A percentile compares a stretch with the other conserved stretches of the same genome.
phyloP scores from a whole-genome alignment of 2,113 vertebrate genomes.

The Syngnathus floridae region DNA sequence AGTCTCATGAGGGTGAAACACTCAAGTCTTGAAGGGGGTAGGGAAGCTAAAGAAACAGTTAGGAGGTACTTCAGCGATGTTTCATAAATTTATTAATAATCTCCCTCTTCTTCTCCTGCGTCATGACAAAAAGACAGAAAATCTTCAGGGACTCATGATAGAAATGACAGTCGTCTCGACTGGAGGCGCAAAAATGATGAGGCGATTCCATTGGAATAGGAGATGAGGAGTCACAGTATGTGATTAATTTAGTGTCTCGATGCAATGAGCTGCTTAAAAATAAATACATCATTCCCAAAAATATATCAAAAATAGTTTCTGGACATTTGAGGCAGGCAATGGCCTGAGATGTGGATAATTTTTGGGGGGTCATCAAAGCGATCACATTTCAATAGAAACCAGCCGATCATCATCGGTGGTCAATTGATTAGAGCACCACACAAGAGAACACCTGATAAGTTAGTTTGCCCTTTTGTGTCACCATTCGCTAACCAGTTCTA shows the following conservation, averaged over 20 bases:
- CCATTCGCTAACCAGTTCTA: background rate
- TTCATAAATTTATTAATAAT: constrained; percentile 54
- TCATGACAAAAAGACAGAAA: constrained; percentile 31
- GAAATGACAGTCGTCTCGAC: constrained; percentile 26
- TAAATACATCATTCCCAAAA: constrained; percentile 17
- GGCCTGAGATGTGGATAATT: too few species aligned
- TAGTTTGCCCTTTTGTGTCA: background rate
- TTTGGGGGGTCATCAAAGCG: too few species aligned
- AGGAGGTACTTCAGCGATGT: constrained; percentile 28
- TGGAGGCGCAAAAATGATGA: constrained; percentile 29
- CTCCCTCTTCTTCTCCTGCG: constrained; percentile 11
- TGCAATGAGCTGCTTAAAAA: constrained; percentile 12
- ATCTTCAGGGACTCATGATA: background rate
- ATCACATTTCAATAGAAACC: too few species aligned
- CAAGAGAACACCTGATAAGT: background rate
- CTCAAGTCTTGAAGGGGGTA: constrained; percentile 20
- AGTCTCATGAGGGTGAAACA: constrained; percentile 26
- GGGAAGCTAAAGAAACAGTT: constrained; percentile 4
- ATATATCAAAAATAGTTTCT: background rate
- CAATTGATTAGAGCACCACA: too few species aligned
- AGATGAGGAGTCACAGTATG: constrained; percentile 24
- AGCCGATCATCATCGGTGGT: too few species aligned
- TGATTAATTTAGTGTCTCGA: constrained; percentile 44
- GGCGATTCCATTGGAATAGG: constrained; percentile 19
- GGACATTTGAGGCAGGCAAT: background rate